Evolutionary conservation across 2,888 invertebrate genomes (phyloP), one percentile per base, ranked within the genome.

Genomic region (Phortica okadai): DNA sequence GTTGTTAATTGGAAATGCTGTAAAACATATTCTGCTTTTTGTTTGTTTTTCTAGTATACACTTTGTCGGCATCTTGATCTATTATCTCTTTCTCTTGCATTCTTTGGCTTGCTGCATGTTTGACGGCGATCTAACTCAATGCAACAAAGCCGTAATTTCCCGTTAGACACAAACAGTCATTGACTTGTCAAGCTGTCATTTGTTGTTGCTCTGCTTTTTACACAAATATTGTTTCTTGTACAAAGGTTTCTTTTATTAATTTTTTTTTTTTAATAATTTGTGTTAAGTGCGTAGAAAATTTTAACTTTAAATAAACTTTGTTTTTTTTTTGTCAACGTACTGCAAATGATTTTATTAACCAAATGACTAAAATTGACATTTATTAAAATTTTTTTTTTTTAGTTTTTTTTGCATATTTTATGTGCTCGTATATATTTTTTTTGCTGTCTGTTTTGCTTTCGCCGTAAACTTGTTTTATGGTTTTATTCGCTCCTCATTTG

Each of bases 321-420:
- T 72, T 76, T 79, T 72, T 69, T 75, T 44, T 74, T 44, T 21
- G 67, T 76, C 81, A 76, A 0, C 21, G 21, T 21, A 1, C 21
- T 21, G 21, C 21, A 21, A 21, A 21, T 76, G 44, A 16, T 4
- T 33, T 33, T 33, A 33, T 33, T 33, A 33, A 2, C 33, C 33
- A 33, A 33, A 33, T 33, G 4, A 33, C 33, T 33, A 33, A 33
- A 33, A 33, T 33, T 33, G 33, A 33, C 33, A 33, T 33, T 33
- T 33, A 5, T 33, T 33, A 1, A 2, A 21, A 21, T 62, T 62
- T 33, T 21, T 21, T 56, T 25, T 7, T 25, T 25, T 62, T 25
- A 10, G 11, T 10, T 62, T 62, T 67, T n/a, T 45, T 7, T 45
- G 44, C 16, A n/a, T 56, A 11, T 1, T 16, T 2, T 56, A 14